Evolutionary conservation across 2,113 vertebrate genomes (phyloP), one percentile per base, ranked within the genome.

Genomic region (Lipotes vexillifer): DNA sequence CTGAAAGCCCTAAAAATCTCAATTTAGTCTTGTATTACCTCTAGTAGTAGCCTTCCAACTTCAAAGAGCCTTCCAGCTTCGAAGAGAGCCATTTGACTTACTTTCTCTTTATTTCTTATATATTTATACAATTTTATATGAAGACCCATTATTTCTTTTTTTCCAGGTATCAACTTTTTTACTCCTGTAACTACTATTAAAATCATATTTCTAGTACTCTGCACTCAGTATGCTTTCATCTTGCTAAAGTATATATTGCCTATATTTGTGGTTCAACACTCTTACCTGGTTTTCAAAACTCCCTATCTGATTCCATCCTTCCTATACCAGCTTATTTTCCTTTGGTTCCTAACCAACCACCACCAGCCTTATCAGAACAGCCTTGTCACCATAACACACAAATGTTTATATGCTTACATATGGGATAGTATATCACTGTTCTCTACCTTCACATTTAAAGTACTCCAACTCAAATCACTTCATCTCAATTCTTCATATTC

Each of bases 91-190:
- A 36, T 66, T 63, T 65, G 3, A 92, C 3, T 78, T 88, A 29
- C 1, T n/a, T 80, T 66, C 63, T 6, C 71, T 68, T 88, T 92
- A 89, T 95, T 97, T 88, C n/a, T 93, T 93, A 63, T 25, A 63
- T 52, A 52, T 52, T 52, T 52, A 52, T 87, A 88, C 8, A 46
- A 66, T 10, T 80, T 83, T 65, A 59, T 46, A 71, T 11, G 2
- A 92, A 38, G 18, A 65, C 25, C 15, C 17, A 52, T 81, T 96
- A 84, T 52, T 94, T 82, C 11, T 46, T 77, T 49, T 46, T 83
- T 87, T 88, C 17, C n/a, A 84, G 68, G 6, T 52, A 61, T 74
- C 44, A 44, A 20, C 72, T 66, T 87, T 90, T 80, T n/a, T 78
- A 82, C 31, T 46, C 6, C 9, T 88, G 66, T 88, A 86, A 31